A percentile compares a stretch with the other conserved stretches of the same genome.
Evolutionary conservation across 1,140 invertebrate species (phyloP).

Genomic region (Choristoneura fumiferana): DNA sequence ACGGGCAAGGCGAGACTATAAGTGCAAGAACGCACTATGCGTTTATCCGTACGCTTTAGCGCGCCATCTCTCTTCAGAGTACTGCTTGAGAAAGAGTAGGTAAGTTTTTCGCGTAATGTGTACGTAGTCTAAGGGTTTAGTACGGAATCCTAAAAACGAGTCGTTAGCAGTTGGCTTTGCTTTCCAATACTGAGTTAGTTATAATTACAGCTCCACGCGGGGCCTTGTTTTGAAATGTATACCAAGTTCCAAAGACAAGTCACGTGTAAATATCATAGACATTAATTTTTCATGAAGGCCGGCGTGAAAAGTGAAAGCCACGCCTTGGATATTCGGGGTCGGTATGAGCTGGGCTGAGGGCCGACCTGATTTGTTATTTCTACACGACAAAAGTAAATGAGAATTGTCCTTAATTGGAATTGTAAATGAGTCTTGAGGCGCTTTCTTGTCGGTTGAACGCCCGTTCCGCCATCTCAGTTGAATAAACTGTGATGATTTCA

Average conservation of each 20-base stretch:
- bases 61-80: too few relatives aligned
- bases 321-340: conserved; percentile 6
- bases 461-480: conserved; percentile 27
- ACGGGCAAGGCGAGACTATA: too few relatives aligned
- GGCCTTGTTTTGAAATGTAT: background rate
- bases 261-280: background rate
- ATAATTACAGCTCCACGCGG: background rate
- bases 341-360: background rate
- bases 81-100: too few relatives aligned
- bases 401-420: conserved; percentile 73
- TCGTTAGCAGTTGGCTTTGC: too few relatives aligned
- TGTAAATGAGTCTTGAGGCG: conserved; percentile 70
- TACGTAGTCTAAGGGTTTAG: too few relatives aligned
- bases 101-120: too few relatives aligned
- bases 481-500: conserved; percentile 18
- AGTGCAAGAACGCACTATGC: too few relatives aligned
- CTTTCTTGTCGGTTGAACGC: conserved; percentile 63
- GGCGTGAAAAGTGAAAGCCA: background rate
- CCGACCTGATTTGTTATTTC: conserved; percentile 54
- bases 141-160: too few relatives aligned
- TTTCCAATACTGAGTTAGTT: too few relatives aligned
- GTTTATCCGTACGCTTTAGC: too few relatives aligned
- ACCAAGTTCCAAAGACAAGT: background rate
- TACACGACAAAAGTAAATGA: conserved; percentile 68
- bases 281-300: conserved; percentile 2